Evolutionary conservation across 2,797 vertebrate genomes (phyloP).

Genomic region (Mastacembelus armatus): DNA sequence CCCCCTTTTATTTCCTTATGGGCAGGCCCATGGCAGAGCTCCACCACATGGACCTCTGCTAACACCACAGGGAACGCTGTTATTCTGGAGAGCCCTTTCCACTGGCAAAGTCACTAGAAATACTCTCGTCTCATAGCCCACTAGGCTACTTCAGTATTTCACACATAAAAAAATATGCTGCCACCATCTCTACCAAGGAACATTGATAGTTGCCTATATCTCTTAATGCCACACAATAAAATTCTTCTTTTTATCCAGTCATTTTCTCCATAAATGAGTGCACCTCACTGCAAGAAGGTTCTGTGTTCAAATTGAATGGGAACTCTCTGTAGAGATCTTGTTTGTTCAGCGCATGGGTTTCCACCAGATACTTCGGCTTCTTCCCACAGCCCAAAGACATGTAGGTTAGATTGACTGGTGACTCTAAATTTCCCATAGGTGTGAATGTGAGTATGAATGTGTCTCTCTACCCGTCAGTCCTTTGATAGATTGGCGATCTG

Average conservation of each 20-base stretch:
- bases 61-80: slow-evolving; percentile 62
- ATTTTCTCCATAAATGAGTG: background rate
- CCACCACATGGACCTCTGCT: slow-evolving; percentile 62
- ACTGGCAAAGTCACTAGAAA: slow-evolving; percentile 75
- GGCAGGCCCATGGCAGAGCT: slow-evolving; percentile 63
- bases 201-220: background rate
- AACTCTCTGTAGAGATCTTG: no score
- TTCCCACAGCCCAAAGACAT: no score
- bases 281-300: no score
- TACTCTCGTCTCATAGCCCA: slow-evolving; percentile 34
- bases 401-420: no score
- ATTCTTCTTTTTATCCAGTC: slow-evolving; percentile 1
- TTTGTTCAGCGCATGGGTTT: no score
- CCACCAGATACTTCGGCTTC: no score
- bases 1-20: slow-evolving; percentile 61
- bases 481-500: no score
- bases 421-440: no score
- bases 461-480: no score
- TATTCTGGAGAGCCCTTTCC: slow-evolving; percentile 73
- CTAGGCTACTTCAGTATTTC: slow-evolving; percentile 33
- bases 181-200: slow-evolving; percentile 17
- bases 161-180: slow-evolving; percentile 33
- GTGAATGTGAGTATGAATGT: no score
- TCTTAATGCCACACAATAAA: background rate
- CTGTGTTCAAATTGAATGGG: no score